Percentiles rank a stretch among this genome's conserved stretches.
Conservation (phyloP, 2,113 vertebrate genomes). For the Cathartes aura region DNA sequence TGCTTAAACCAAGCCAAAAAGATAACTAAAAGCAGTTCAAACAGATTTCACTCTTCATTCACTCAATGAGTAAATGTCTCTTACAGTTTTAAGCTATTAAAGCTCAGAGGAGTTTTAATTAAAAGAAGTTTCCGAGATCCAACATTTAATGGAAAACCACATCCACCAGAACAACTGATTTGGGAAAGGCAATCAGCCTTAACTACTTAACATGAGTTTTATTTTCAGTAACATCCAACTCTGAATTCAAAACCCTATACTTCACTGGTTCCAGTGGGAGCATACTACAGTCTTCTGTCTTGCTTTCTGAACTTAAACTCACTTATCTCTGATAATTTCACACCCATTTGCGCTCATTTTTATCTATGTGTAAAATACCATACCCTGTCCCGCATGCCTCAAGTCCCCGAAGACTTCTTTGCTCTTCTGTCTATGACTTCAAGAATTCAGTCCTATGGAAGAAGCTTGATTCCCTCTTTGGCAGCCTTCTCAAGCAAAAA, state of each 20-base stretch:
- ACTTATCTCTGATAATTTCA: not conserved
- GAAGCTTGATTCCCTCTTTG: not conserved
- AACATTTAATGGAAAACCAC: constrained; percentile 18
- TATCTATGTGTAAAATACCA: not conserved
- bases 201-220: not conserved
- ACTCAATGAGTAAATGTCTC: not conserved
- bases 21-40: constrained; percentile 59
- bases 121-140: constrained; percentile 8
- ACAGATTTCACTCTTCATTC: constrained; percentile 10
- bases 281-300: not conserved
- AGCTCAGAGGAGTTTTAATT: constrained; percentile 5
- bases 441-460: not conserved
- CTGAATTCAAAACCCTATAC: not conserved
- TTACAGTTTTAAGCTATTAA: constrained; percentile 48
- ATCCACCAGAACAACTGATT: constrained; percentile 7
- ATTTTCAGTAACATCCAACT: constrained; percentile 9
- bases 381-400: not conserved
- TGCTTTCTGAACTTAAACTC: not conserved
- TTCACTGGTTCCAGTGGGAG: not conserved
- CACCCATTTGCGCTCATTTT: not conserved
- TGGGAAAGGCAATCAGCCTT: constrained; percentile 5
- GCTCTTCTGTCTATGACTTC: not conserved
- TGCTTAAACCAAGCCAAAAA: constrained; percentile 43
- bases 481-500: not conserved
- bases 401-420: not conserved